Base-by-base conservation (phyloP, 1,140 invertebrate species). In the Macrocentrus cingulum region DNA sequence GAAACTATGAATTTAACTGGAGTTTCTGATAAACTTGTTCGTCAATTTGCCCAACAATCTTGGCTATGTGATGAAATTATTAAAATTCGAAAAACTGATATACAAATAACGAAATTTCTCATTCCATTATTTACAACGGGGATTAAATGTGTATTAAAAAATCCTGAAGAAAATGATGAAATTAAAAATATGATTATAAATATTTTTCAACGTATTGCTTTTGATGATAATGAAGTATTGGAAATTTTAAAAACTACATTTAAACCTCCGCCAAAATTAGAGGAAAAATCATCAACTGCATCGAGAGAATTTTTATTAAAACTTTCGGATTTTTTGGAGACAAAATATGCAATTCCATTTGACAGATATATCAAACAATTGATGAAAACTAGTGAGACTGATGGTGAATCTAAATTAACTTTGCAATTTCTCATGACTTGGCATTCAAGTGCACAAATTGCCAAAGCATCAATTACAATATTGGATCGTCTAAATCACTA, bases 401-500 rank as follows among this genome's bases (percentile, higher is more conserved):
- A 70, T 4, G 18, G 60, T 11, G 20, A 66, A 0, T 61, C 68
- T 0, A 69, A 64, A 13, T 25, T 56, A 6, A 61, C 63, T 1
- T 57, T 79, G 5, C 59, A 66, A 29, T 77, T 79, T 23, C 48
- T 80, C 2, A 76, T 72, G 15, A 69, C 68, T 0, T 76, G 73
- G 71, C 67, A 77, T 22, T 61, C 56, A 0, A 66, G 66, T 6
- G 66, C 66, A 0, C 56, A 51, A 4, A 62, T 64, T 1, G 65
- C 70, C 0, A 65, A 86, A 79, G 67, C 69, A 71, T 67, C 76
- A 77, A 65, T 81, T 8, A 82, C 83, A 13, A 76, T 88, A 0
- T 86, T 90, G 56, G 82, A 87, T 66, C 86, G 86, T 45, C 69
- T 91, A 1, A 86, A 87, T 63, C 86, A 90, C 67, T 73, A 82